Base-by-base conservation (phyloP, 2,113 vertebrate genomes). In the Paradoxurus hermaphroditus region DNA sequence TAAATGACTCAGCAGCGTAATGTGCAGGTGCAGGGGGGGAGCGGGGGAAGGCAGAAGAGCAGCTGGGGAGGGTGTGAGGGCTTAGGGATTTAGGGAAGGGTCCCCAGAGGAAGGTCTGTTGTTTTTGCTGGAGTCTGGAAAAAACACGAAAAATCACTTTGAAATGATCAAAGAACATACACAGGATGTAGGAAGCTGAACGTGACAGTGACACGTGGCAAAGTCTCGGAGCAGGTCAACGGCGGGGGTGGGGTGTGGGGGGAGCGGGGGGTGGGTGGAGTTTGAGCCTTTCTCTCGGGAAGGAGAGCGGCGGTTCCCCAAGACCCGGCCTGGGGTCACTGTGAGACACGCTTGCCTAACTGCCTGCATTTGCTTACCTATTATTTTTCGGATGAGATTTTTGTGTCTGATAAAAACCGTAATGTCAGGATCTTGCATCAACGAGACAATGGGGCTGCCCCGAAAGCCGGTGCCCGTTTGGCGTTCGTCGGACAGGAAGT, bases 321-420 rank as follows among this genome's bases (percentile, higher is more conserved):
- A 62, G 12, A 44, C 7, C 1, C 1, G 1, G 2, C 51, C 68
- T 53, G n/a, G 53, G 44, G 19, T n/a, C 4, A 1, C 39, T 1
- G 2, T 25, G 51, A 25, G 15, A 70, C 27, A 34, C 49, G 36
- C 21, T 68, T 51, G 23, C 41, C 39, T 51, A 72, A 25, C 14
- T 29, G 59, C 62, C 0, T 53, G 25, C 36, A 6, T 51, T 81
- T 86, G 34, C 70, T n/a, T 25, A 23, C 72, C 4, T 14, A n/a
- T 31, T 29, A 39, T n/a, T 14, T 8, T 27, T 67, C 3, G 7
- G n/a, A 19, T 27, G 18, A 29, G 34, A 36, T 75, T 44, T 44
- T 73, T 63, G 46, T 36, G 21, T 86, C 44, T 56, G 46, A 19
- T 23, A 62, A 72, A 49, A 78, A 75, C 65, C 19, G 46, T 36